A percentile compares a stretch with the other conserved stretches of the same genome.
phyloP scores from a whole-genome alignment of 2,888 invertebrate genomes.

The Conomelus anceps region DNA sequence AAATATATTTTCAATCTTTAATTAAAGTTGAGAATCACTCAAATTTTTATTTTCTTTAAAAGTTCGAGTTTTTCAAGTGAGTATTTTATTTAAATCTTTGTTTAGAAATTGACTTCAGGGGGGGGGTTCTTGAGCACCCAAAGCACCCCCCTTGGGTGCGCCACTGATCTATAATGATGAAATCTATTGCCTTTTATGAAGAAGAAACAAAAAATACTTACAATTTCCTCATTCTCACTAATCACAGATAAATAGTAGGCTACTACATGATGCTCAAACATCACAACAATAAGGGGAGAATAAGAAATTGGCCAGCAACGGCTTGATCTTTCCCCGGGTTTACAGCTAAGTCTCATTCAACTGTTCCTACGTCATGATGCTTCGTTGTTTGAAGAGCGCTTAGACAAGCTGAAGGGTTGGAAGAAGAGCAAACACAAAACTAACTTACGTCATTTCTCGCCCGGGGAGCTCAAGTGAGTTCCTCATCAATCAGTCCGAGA shows the following conservation, averaged over 20 bases:
- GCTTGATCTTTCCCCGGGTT: neutral
- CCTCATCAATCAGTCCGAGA: neutral
- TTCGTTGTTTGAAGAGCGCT: neutral
- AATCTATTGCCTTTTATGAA: too few species aligned
- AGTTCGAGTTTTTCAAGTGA: too few species aligned
- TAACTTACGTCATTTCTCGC: neutral
- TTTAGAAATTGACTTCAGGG: too few species aligned
- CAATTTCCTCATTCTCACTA: neutral
- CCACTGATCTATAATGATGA: too few species aligned
- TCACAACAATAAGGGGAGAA: neutral
- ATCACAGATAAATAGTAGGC: neutral
- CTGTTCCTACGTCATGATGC: neutral
- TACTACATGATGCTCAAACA: neutral
- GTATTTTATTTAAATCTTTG: too few species aligned
- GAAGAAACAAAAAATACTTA: neutral
- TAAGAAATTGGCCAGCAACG: neutral
- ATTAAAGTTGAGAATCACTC: too few species aligned
- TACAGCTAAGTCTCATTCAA: neutral
- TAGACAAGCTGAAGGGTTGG: neutral
- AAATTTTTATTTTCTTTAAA: too few species aligned
- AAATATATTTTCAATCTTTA: too few species aligned
- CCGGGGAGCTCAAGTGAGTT: neutral
- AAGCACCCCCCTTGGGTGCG: too few species aligned
- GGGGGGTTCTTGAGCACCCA: too few species aligned
- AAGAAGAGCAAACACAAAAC: neutral